Percentiles rank a stretch among this genome's conserved stretches.
phyloP scores from a whole-genome alignment of 1,140 invertebrate genomes.

The Drosophila subpulchrella region DNA sequence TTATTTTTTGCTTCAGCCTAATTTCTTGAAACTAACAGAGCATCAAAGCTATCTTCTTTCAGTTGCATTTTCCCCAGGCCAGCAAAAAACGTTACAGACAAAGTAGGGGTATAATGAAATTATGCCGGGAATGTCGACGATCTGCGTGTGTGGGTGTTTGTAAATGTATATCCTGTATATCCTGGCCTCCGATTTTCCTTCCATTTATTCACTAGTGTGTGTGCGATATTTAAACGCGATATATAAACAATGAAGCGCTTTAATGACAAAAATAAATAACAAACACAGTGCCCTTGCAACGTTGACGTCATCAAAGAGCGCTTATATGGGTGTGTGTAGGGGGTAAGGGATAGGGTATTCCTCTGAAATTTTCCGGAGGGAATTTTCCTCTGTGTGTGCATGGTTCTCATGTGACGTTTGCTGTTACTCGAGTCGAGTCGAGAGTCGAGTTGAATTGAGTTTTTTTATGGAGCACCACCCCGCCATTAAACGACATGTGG shows the following conservation, averaged over 20 bases:
- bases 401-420: conserved; percentile 35
- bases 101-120: conserved; percentile 33
- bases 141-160: background rate
- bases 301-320: conserved; percentile 50
- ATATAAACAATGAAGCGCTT: conserved; percentile 72
- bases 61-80: conserved; percentile 6
- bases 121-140: conserved; percentile 14
- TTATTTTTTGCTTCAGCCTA: conserved; percentile 4
- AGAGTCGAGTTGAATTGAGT: conserved; percentile 32
- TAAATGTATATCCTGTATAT: conserved; percentile 8
- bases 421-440: conserved; percentile 35
- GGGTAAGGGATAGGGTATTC: background rate
- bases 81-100: conserved; percentile 6
- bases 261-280: conserved; percentile 68
- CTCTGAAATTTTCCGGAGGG: conserved; percentile 20
- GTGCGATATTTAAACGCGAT: conserved; percentile 64
- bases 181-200: background rate
- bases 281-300: conserved; percentile 49
- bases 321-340: conserved; percentile 14
- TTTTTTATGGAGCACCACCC: conserved; percentile 14
- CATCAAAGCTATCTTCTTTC: conserved; percentile 34
- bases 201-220: background rate
- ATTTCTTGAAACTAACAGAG: conserved; percentile 25
- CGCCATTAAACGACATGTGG: conserved; percentile 51
- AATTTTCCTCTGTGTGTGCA: conserved; percentile 17